A percentile compares a stretch with the other conserved stretches of the same genome.
Evolutionary conservation across 1,140 invertebrate genomes (phyloP).

Genomic region (Bombus confusus): DNA sequence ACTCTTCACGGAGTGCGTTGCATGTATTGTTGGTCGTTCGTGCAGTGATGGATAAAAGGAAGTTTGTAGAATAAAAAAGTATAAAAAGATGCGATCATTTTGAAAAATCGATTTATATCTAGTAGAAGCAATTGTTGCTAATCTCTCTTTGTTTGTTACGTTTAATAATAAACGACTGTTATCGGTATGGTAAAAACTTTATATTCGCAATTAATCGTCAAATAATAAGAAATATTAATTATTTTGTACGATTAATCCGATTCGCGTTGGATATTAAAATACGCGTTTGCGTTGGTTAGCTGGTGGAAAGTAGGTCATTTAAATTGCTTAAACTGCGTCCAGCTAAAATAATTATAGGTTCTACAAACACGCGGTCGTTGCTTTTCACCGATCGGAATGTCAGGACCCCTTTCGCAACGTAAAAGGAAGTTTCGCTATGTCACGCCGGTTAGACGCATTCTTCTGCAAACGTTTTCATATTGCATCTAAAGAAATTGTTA

Average conservation of each 20-base stretch:
- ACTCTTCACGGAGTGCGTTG: too few species aligned
- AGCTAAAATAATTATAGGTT: slow-evolving; percentile 8
- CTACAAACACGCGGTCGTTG: background rate
- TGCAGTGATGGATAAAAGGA: too few species aligned
- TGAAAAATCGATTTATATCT: too few species aligned
- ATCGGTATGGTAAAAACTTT: too few species aligned
- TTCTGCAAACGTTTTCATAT: background rate
- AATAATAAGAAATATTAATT: background rate
- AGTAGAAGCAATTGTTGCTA: too few species aligned
- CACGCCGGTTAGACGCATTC: background rate
- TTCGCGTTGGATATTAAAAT: background rate
- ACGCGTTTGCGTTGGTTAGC: background rate
- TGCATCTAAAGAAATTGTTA: too few species aligned
- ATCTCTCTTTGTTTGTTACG: too few species aligned
- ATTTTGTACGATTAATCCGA: background rate
- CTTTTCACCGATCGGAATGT: slow-evolving; percentile 10
- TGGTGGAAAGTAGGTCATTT: slow-evolving; percentile 2
- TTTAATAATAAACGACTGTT: too few species aligned
- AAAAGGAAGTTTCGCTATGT: slow-evolving; percentile 22
- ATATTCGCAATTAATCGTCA: background rate
- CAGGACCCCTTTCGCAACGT: slow-evolving; percentile 20
- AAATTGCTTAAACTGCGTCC: background rate
- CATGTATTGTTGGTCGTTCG: too few species aligned
- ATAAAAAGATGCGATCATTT: too few species aligned
- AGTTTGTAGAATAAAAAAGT: too few species aligned